Evolutionary conservation across 2,888 invertebrate species (phyloP).

Genomic region (Megaustenia siamemsis): DNA sequence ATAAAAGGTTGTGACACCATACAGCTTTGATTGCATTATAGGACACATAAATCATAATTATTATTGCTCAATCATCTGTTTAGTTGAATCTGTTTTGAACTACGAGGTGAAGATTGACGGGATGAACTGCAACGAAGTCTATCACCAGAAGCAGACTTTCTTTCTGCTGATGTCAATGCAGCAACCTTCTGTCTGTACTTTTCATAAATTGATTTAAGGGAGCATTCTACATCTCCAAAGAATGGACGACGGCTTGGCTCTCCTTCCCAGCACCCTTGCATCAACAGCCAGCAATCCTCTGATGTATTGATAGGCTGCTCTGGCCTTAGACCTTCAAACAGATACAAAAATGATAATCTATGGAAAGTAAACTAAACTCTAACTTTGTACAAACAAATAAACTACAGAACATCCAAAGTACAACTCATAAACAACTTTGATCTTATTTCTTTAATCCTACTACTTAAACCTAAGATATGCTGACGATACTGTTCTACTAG

Average conservation of each 20-base stretch:
- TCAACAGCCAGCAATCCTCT: constrained; percentile 89
- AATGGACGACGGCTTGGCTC: constrained; percentile 87
- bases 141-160: not conserved
- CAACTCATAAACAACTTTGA: too few relatives aligned
- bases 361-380: too few relatives aligned
- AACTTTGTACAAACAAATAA: too few relatives aligned
- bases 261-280: constrained; percentile 91
- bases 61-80: constrained; percentile 14
- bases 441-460: too few relatives aligned
- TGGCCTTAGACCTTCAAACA: constrained; percentile 90
- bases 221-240: constrained; percentile 88
- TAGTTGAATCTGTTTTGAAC: constrained; percentile 38
- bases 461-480: too few relatives aligned
- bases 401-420: too few relatives aligned
- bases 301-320: constrained; percentile 88
- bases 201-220: constrained; percentile 82
- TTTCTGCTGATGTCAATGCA: constrained; percentile 16
- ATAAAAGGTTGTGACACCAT: not conserved
- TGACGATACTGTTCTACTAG: too few relatives aligned
- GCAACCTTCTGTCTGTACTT: constrained; percentile 41
- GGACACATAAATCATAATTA: not conserved
- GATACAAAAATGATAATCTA: too few relatives aligned
- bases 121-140: not conserved
- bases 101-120: constrained; percentile 30
- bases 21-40: not conserved